These are phyloP conservation scores for Deilephila porcellus DNA, from an alignment of 2,888 invertebrate genomes.

Conservation along the genomic window DNA sequence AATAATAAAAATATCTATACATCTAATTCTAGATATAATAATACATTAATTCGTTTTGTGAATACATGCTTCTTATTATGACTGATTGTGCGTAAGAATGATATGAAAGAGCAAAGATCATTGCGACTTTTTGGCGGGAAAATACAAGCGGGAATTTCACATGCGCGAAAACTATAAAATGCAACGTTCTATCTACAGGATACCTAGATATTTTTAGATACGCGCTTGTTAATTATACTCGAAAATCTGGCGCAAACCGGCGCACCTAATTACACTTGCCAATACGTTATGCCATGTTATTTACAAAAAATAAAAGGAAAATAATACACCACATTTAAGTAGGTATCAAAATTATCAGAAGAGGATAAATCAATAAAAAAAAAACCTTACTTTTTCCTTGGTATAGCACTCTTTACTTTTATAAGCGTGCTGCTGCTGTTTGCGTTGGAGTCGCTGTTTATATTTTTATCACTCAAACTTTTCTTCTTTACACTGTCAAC, in stretches of 20 bases:
- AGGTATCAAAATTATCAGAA: background rate
- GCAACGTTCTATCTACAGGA: constrained; percentile 34
- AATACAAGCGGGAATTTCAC: background rate
- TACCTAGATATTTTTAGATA: constrained; percentile 58
- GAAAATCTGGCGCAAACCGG: constrained; percentile 61
- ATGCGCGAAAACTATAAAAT: constrained; percentile 16
- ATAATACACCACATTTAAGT: background rate
- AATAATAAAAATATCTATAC: too few relatives aligned
- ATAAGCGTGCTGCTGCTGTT: constrained; percentile 62
- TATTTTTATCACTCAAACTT: constrained; percentile 65
- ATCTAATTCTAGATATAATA: too few relatives aligned
- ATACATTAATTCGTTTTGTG: too few relatives aligned
- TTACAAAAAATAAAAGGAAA: background rate
- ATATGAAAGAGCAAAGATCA: background rate
- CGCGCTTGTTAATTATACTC: constrained; percentile 65
- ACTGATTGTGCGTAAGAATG: background rate
- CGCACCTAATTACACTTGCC: constrained; percentile 36
- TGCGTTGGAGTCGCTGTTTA: constrained; percentile 51
- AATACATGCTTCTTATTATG: too few relatives aligned
- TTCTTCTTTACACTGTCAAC: constrained; percentile 57
- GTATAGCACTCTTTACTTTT: constrained; percentile 81
- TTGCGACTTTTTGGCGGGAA: constrained; percentile 13
- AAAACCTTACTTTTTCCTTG: constrained; percentile 72
- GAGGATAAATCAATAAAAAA: background rate
- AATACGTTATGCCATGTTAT: constrained; percentile 14